Evolutionary conservation across 2,113 vertebrate species (phyloP).

Genomic region (Gobiocypris rarus): DNA sequence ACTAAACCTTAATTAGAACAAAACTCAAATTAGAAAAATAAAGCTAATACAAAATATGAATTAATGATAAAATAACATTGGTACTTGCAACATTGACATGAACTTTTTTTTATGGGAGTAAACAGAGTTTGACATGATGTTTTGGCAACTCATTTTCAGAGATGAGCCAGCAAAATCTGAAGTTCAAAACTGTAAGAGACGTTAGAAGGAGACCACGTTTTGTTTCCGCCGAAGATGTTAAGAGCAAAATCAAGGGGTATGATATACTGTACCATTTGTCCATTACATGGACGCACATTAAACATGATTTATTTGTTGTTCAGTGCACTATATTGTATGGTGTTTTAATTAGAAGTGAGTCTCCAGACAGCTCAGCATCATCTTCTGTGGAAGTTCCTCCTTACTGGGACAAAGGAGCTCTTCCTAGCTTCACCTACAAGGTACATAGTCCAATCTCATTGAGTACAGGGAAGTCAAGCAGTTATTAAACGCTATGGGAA

Average conservation of each 20-base stretch:
- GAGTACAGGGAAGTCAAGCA: background rate
- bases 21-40: too few relatives aligned
- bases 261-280: background rate
- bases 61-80: background rate
- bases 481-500: background rate
- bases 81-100: background rate
- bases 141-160: conserved; percentile 61
- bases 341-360: conserved; percentile 46
- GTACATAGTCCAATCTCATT: conserved; percentile 64
- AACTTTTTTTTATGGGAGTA: background rate
- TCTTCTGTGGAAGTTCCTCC: conserved; percentile 71
- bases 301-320: background rate
- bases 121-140: background rate
- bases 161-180: conserved; percentile 84
- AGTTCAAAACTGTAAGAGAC: conserved; percentile 73
- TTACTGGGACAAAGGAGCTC: conserved; percentile 83
- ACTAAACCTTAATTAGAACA: too few relatives aligned
- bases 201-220: conserved; percentile 86
- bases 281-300: background rate
- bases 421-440: conserved; percentile 81
- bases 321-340: background rate
- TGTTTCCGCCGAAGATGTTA: conserved; percentile 82
- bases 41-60: too few relatives aligned
- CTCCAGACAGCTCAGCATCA: conserved; percentile 55
- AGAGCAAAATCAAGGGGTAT: conserved; percentile 70